Evolutionary conservation across 1,140 invertebrate genomes (phyloP), one percentile per base, ranked within the genome.

Genomic region (Nylanderia fulva): DNA sequence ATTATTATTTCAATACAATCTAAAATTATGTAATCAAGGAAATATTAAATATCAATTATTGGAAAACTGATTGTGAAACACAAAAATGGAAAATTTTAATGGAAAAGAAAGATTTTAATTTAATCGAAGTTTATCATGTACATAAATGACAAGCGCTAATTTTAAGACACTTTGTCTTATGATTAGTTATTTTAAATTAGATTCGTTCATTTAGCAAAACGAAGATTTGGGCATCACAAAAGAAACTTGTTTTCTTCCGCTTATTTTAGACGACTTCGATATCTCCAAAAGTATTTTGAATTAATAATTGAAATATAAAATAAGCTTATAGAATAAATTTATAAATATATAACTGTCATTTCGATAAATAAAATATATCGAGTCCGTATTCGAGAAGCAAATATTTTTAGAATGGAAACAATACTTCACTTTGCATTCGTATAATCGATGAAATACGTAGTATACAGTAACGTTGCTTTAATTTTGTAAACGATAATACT

Each of bases 361-460:
- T 63, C 24, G 21, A 39, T 24, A 79, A 79, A 68, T 54, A 68
- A 56, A 68, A 79, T 69, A 7, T 68, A 66, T 66, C 11, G 36
- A 24, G 18, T 77, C 39, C 15, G 13, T 66, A 36, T 48, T 18
- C 4, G 42, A 36, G 5, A 39, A 7, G 29, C 15, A 79, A 68
- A 79, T 79, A 79, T 79, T 79, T 79, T 69, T 9, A 1, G 18
- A 68, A 68, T 54, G 24, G n/a, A 54, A 77, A 79, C 76, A 69
- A 79, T 69, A 69, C 33, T 68, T 79, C 8, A 27, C 33, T 68
- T 69, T 18, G 52, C 74, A 29, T 27, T 36, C n/a, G n/a, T 63
- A 45, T 18, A 29, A 52, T 68, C 21, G 45, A n/a, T 56, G 39
- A 79, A 69, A 56, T 56, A n/a, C n/a, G n/a, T n/a, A 66, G 15